Base-by-base conservation (phyloP, 2,113 vertebrate species). In the Notarius lentiginosus region DNA sequence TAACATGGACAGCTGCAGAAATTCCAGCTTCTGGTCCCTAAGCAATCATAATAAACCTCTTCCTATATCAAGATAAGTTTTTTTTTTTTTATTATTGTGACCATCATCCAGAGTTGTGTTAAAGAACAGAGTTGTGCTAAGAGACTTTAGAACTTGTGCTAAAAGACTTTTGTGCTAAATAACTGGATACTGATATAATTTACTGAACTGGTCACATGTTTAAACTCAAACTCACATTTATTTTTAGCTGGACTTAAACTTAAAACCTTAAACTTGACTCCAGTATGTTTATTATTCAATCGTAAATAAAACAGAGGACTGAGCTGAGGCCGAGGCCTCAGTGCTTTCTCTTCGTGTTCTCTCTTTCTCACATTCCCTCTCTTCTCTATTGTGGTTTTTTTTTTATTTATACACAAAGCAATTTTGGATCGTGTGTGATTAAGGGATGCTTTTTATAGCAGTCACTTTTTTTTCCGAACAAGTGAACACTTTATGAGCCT, bases 321-420 rank as follows among this genome's bases (percentile, higher is more conserved):
- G 60, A n/a, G 7, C 15, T 10, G 8, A 15, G 20, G 41, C 34
- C 0, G 14, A 18, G 17, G 47, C 41, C 72, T 24, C 47, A 14
- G 7, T 1, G 18, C 70, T 73, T 41, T 53, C 47, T 68, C 24
- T 70, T 10, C 24, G 24, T 2, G 47, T 49, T 70, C 55, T 68
- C 49, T n/a, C 66, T 60, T 49, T 80, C 47, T 80, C 61, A 70
- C 75, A 53, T 80, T 88, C 82, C 41, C 56, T 14, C 63, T 12
- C 5, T 22, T 80, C 24, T 87, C 51, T 88, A 4, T 87, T 84
- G 72, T 87, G 82, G 80, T 6, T 8, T 12, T 18, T 79, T 66
- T 47, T n/a, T 70, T 81, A 90, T 88, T 90, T 90, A 87, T 65
- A 85, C 60, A 60, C 82, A 70, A 82, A 84, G 84, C 70, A 81